Percentiles rank a stretch among this genome's conserved stretches.
Evolutionary conservation across 2,113 vertebrate genomes (phyloP).

Genomic region (Lycaon pictus): DNA sequence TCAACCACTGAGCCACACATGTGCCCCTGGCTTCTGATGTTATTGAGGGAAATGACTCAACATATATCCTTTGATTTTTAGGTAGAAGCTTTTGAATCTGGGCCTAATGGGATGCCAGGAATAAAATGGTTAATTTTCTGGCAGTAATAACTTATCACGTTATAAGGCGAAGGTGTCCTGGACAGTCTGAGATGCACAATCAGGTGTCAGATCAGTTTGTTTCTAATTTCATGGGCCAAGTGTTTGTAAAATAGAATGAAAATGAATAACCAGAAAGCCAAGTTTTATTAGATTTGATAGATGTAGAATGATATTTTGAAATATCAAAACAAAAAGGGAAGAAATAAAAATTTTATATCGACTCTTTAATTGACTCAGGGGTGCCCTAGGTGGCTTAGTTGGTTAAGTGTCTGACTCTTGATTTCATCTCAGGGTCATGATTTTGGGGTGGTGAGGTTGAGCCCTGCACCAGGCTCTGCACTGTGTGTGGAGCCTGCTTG

Average conservation of each 20-base stretch:
- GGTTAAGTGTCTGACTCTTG: background rate
- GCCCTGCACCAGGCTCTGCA: background rate
- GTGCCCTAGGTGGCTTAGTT: background rate
- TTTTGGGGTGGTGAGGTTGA: background rate
- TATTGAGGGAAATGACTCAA: background rate
- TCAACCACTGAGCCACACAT: too few relatives aligned
- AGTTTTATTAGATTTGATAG: background rate
- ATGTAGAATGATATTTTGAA: background rate
- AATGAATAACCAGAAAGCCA: background rate
- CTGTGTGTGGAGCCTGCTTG: background rate
- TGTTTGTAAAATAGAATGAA: background rate
- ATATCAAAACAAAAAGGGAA: background rate
- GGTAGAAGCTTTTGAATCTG: background rate
- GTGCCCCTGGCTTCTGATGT: background rate
- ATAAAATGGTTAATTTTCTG: background rate
- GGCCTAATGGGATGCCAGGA: background rate
- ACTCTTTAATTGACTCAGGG: background rate
- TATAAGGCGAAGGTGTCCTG: background rate
- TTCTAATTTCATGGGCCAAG: background rate
- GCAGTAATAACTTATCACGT: background rate
- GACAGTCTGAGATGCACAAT: background rate
- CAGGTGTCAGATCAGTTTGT: background rate
- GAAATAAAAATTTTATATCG: background rate
- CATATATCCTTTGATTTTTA: background rate
- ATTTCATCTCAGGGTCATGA: background rate